Percentiles rank a stretch among this genome's conserved stretches.
Conservation (phyloP, 1,140 invertebrate species). For the Choristoneura fumiferana region DNA sequence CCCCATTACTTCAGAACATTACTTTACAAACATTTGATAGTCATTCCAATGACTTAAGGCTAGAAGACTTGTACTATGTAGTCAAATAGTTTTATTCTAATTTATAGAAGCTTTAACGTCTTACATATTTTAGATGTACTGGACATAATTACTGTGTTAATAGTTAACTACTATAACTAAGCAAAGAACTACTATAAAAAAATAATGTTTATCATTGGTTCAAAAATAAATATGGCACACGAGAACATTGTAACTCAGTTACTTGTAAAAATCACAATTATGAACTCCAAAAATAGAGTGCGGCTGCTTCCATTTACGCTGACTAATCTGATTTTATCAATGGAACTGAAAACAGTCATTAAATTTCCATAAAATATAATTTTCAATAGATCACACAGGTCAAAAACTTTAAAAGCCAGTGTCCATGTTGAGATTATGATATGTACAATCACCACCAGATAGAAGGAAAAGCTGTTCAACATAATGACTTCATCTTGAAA, state of each 20-base stretch:
- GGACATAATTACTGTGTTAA: slow-evolving; percentile 40
- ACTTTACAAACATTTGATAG: slow-evolving; percentile 13
- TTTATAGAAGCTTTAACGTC: slow-evolving; percentile 38
- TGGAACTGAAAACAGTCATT: slow-evolving; percentile 9
- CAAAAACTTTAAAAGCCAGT: background rate
- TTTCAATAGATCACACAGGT: background rate
- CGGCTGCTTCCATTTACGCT: background rate
- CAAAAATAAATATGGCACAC: slow-evolving; percentile 58
- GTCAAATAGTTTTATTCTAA: slow-evolving; percentile 39
- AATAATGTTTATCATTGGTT: slow-evolving; percentile 46
- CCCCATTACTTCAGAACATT: slow-evolving; percentile 23
- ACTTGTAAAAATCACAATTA: slow-evolving; percentile 25
- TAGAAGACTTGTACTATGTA: slow-evolving; percentile 66
- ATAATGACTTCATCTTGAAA: no score
- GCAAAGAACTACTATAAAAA: slow-evolving; percentile 37
- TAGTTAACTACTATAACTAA: slow-evolving; percentile 30
- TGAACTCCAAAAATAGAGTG: slow-evolving; percentile 14
- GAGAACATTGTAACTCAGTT: slow-evolving; percentile 35
- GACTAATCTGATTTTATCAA: background rate
- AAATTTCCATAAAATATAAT: slow-evolving; percentile 2
- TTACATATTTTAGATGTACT: slow-evolving; percentile 31
- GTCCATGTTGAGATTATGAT: no score
- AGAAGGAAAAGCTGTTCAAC: slow-evolving; percentile 22
- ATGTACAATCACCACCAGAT: no score
- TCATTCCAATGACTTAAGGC: slow-evolving; percentile 55